phyloP scores from a whole-genome alignment of 2,888 invertebrate species.

The Phlogophora meticulosa region DNA sequence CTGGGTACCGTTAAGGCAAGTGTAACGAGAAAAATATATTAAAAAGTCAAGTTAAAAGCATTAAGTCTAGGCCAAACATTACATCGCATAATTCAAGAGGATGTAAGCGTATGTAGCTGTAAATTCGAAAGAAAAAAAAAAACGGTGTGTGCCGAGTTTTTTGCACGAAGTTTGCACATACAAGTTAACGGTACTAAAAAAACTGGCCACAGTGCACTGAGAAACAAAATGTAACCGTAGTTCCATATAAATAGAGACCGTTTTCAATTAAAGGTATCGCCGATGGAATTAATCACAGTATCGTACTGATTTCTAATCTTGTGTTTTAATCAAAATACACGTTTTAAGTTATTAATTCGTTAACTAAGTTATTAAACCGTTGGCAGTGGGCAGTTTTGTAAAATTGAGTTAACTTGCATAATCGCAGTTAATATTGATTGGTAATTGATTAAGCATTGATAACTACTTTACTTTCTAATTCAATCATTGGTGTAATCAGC shows the following conservation, averaged over 20 bases:
- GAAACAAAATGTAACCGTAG: conserved; percentile 49
- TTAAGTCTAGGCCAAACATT: conserved; percentile 61
- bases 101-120: conserved; percentile 74
- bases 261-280: conserved; percentile 31
- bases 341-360: conserved; percentile 45
- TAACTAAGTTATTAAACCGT: conserved; percentile 42
- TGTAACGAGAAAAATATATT: conserved; percentile 30
- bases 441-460: conserved; percentile 53
- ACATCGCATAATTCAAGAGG: conserved; percentile 61
- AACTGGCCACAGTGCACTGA: conserved; percentile 56
- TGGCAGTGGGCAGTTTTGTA: conserved; percentile 29
- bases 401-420: conserved; percentile 41
- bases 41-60: conserved; percentile 36
- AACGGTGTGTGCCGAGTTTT: conserved; percentile 71
- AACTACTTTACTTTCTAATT: conserved; percentile 47
- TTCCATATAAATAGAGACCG: conserved; percentile 3
- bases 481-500: conserved; percentile 18
- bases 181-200: conserved; percentile 76
- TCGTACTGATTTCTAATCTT: conserved; percentile 59
- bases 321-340: conserved; percentile 49
- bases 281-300: conserved; percentile 45
- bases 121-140: conserved; percentile 73
- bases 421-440: conserved; percentile 36
- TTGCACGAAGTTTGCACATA: conserved; percentile 76
- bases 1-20: conserved; percentile 26